Conservation (phyloP, 2,888 invertebrate species). For the Diplolepis rosae region DNA sequence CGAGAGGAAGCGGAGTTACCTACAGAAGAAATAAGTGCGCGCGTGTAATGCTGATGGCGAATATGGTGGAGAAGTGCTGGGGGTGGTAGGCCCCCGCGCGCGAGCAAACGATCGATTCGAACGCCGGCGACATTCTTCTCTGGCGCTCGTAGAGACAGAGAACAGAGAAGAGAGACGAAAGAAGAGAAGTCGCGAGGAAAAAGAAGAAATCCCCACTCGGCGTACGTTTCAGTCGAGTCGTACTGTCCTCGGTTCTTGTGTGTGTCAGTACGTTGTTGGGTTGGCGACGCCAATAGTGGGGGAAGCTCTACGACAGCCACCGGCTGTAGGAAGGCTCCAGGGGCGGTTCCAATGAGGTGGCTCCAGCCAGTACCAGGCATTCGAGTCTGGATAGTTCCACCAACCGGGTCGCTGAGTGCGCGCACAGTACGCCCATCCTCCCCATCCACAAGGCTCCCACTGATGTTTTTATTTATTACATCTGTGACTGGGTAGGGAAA, state of each 20-base stretch:
- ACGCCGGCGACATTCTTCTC: slow-evolving; percentile 57
- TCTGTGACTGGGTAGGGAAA: slow-evolving; percentile 74
- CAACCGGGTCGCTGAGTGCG: slow-evolving; percentile 60
- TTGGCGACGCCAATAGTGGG: slow-evolving; percentile 50
- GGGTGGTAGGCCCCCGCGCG: slow-evolving; percentile 47
- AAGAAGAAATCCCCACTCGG: slow-evolving; percentile 68
- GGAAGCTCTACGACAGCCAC: slow-evolving; percentile 33
- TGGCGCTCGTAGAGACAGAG: slow-evolving; percentile 49
- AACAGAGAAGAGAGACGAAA: slow-evolving; percentile 56
- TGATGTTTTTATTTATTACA: slow-evolving; percentile 74
- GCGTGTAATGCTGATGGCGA: slow-evolving; percentile 70
- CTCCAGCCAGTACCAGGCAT: slow-evolving; percentile 57
- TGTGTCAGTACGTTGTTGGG: slow-evolving; percentile 48
- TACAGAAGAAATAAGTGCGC: slow-evolving; percentile 69
- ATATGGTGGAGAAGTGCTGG: slow-evolving; percentile 58
- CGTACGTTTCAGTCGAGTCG: slow-evolving; percentile 57
- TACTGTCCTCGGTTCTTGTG: slow-evolving; percentile 58
- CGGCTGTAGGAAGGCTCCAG: slow-evolving; percentile 55
- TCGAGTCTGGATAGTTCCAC: slow-evolving; percentile 59
- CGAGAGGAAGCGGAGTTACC: slow-evolving; percentile 60
- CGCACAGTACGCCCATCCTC: slow-evolving; percentile 65
- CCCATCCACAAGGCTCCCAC: slow-evolving; percentile 69
- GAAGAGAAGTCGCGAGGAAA: slow-evolving; percentile 61
- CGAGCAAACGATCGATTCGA: slow-evolving; percentile 66
- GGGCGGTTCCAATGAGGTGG: slow-evolving; percentile 56